These are phyloP conservation scores for Corbicula japonica DNA, from an alignment of 2,888 invertebrate genomes.

Conservation along the genomic window DNA sequence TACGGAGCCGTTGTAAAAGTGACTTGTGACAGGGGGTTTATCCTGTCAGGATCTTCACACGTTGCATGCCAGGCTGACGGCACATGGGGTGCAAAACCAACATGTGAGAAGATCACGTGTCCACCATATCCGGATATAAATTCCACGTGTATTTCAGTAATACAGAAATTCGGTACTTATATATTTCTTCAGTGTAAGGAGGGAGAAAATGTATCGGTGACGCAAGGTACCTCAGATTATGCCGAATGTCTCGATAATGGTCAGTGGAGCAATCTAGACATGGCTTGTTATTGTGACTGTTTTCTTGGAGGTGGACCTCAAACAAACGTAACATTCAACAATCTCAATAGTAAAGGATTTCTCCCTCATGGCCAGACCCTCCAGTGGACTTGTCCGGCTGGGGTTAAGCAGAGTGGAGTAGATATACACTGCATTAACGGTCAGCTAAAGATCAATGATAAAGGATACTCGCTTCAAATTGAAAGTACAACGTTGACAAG, in stretches of 20 bases:
- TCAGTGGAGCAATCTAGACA: not conserved
- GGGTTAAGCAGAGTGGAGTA: not conserved
- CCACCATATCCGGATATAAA: not conserved
- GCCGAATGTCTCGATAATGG: not conserved
- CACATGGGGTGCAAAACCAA: slow-evolving; percentile 1
- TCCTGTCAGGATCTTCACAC: not conserved
- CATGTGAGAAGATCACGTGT: not conserved
- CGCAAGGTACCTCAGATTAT: not conserved
- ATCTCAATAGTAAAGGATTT: not conserved
- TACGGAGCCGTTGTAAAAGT: not conserved
- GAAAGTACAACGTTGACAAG: too few relatives aligned
- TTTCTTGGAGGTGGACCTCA: not conserved
- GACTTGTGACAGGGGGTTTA: not conserved
- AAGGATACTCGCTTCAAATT: too few relatives aligned
- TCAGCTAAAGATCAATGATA: slow-evolving; percentile 1
- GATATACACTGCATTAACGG: not conserved
- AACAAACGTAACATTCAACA: not conserved
- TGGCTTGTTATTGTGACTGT: not conserved
- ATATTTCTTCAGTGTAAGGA: not conserved
- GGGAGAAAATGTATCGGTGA: not conserved
- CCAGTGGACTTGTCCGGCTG: not conserved
- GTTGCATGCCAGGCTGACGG: slow-evolving; percentile 7
- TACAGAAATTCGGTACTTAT: not conserved
- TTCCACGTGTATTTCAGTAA: not conserved
- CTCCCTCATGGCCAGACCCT: not conserved